A percentile compares a stretch with the other conserved stretches of the same genome.
phyloP scores from a whole-genome alignment of 2,888 invertebrate species.

The Pandemis heparana region DNA sequence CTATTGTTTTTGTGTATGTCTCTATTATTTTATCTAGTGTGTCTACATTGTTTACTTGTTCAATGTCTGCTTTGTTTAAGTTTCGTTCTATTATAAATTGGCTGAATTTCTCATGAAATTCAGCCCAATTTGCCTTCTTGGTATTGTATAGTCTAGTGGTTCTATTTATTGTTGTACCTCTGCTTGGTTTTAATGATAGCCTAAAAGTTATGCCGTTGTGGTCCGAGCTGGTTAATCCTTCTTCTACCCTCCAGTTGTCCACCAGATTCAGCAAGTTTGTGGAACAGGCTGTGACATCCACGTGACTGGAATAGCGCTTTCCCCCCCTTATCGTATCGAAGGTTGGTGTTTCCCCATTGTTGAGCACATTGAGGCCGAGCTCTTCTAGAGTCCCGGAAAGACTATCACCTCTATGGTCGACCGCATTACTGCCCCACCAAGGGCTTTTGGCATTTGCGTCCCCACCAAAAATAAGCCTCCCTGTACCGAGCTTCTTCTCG shows the following conservation, averaged over 20 bases:
- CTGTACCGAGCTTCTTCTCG: neutral
- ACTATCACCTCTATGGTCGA: constrained; percentile 42
- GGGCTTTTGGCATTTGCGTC: constrained; percentile 14
- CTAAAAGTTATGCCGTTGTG: neutral
- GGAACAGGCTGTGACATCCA: neutral
- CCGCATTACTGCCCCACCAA: constrained; percentile 26
- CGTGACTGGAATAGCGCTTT: neutral
- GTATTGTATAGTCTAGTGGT: neutral
- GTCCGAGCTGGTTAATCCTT: neutral
- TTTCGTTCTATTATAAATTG: neutral
- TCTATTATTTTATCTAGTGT: neutral
- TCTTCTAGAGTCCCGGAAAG: constrained; percentile 40
- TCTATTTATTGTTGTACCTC: neutral
- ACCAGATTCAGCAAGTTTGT: neutral
- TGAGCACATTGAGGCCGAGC: constrained; percentile 46
- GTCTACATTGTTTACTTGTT: too few relatives aligned
- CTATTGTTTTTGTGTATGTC: neutral
- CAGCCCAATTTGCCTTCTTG: constrained; percentile 19
- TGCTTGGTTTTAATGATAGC: neutral
- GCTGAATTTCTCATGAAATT: neutral
- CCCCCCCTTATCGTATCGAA: constrained; percentile 23
- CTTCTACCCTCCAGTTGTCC: neutral
- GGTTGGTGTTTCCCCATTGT: constrained; percentile 41
- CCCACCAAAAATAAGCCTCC: neutral
- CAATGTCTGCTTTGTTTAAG: too few relatives aligned